Base-by-base conservation (phyloP, 2,797 vertebrate genomes). In the Diplodus sargus region DNA sequence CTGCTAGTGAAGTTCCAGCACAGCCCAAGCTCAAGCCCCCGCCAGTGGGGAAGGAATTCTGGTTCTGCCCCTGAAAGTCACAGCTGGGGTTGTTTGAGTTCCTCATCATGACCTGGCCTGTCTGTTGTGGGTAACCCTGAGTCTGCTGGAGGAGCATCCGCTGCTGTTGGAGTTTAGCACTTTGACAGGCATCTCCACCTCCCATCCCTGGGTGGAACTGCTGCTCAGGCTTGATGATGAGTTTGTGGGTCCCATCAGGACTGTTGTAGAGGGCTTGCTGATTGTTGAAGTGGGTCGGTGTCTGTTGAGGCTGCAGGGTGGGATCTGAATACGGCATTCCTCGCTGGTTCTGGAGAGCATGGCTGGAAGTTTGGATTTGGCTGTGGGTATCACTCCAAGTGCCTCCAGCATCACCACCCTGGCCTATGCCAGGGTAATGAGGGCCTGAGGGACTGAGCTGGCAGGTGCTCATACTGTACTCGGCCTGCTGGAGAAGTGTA, bases 171-270 rank as follows among this genome's bases (percentile, higher is more conserved):
- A 94, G 90, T 85, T 96, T 96, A 17, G 94, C 87, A 48, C 91
- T 95, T 80, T 96, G 96, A 90, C 97, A 99, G 42, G 97, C 94
- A 60, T 93, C 91, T 12, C 95, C 94, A 62, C 85, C 85, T 7
- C 90, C 94, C 89, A 94, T 94, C 57, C 49, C 94, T 47, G 56
- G 94, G 86, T 82, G 96, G 87, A 97, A 97, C 57, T 96, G 96
- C 83, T 98, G 97, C 91, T 99, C 97, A 0, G 97, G 97, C 89
- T 99, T 99, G 85, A 99, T 96, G 74, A 95, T 95, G 0, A 96
- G 95, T 28, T 97, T 97, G 34, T 93, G 96, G 87, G 90, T 93
- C 67, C 95, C 94, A 20, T 89, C 93, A 20, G 94, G 89, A 71
- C 79, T 93, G 51, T 86, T 91, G 76, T 96, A 97, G 7, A 95